These are phyloP conservation scores for Cheilosia grossa DNA, from an alignment of 2,888 invertebrate genomes.

Conservation along the genomic window DNA sequence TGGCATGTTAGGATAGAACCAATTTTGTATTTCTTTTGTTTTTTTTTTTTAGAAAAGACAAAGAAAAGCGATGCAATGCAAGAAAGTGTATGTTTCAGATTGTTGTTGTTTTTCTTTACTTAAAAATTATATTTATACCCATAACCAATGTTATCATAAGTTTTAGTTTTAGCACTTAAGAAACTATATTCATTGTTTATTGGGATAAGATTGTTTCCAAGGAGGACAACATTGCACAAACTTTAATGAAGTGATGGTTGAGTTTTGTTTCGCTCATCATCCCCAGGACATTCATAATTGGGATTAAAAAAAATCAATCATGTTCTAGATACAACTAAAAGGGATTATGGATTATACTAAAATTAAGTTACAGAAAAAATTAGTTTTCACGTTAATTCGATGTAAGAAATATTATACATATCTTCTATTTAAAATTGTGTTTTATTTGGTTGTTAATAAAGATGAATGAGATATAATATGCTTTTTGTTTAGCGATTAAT, in stretches of 20 bases:
- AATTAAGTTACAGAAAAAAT: slow-evolving; percentile 11
- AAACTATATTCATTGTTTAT: background rate
- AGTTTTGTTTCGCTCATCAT: slow-evolving; percentile 1
- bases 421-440: background rate
- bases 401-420: slow-evolving; percentile 10
- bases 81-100: slow-evolving; percentile 17
- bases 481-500: slow-evolving; percentile 36
- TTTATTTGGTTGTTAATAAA: slow-evolving; percentile 64
- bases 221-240: slow-evolving; percentile 8
- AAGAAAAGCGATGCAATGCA: slow-evolving; percentile 66
- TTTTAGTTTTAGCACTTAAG: slow-evolving; percentile 35
- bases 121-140: slow-evolving; percentile 48
- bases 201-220: slow-evolving; percentile 2
- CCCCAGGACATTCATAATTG: slow-evolving; percentile 18
- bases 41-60: slow-evolving; percentile 25
- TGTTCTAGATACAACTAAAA: slow-evolving; percentile 23
- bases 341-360: slow-evolving; percentile 3
- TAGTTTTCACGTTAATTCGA: slow-evolving; percentile 32
- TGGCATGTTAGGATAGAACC: slow-evolving; percentile 64
- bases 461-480: slow-evolving; percentile 60
- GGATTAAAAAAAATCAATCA: slow-evolving; percentile 7
- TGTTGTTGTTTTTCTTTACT: slow-evolving; percentile 27
- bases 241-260: background rate
- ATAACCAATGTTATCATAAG: slow-evolving; percentile 58
- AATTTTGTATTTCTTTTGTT: slow-evolving; percentile 1